Evolutionary conservation across 2,888 invertebrate genomes (phyloP), one percentile per base, ranked within the genome.

Genomic region (Drosophila merina): DNA sequence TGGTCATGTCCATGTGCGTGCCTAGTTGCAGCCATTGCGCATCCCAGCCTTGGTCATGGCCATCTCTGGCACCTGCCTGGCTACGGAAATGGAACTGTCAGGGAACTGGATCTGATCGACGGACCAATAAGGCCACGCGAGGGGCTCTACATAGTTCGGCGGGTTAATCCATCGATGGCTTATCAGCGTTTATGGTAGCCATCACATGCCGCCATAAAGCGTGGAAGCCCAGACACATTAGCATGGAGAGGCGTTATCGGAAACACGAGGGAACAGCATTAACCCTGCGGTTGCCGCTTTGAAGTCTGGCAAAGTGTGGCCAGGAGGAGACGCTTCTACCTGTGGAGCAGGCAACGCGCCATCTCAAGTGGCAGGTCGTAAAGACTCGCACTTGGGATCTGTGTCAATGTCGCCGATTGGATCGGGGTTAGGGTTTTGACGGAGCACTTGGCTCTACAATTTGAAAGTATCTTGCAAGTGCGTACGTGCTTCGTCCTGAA

Each of bases 161-260:
- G 48, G n/a, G 50, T 30, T 47, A 51, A 64, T 64, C 67, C 66
- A 64, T 51, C 38, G 66, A 63, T 66, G 63, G 50, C 36, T 64
- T 63, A 63, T 63, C 63, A 38, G 28, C 25, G 25, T 47, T 63
- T 50, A 64, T 38, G 66, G 44, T 14, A 30, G 50, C 57, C 57
- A 38, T 48, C 48, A 57, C 56, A 57, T 28, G 58, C 44, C 12
- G 3, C 36, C 58, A 45, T 63, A 63, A 64, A 64, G 12, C 25
- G 20, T 20, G 20, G 20, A 20, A 20, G 20, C 20, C 60, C 48
- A 60, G 60, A 33, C n/a, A 60, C 60, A 59, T 60, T 60, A 59
- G 60, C 60, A 60, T 40, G 31, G 26, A 56, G 8, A 14, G 14
- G 38, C 9, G 28, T 59, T 60, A 60, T 60, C 60, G 6, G 12